phyloP scores from a whole-genome alignment of 2,888 invertebrate species.

The Alloplasta piceator region DNA sequence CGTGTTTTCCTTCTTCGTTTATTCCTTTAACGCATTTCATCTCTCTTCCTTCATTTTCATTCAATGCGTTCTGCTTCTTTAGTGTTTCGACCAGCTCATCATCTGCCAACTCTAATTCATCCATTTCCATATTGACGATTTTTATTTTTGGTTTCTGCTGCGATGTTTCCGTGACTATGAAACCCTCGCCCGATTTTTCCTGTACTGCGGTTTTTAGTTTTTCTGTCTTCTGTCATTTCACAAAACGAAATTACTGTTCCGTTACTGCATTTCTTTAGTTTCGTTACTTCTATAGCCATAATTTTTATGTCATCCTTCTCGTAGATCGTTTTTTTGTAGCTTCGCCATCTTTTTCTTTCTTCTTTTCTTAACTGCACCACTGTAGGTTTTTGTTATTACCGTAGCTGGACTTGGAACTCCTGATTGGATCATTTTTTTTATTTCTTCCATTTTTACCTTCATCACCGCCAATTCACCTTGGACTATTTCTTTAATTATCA shows the following conservation, averaged over 20 bases:
- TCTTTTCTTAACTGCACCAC: no score
- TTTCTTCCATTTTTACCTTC: slow-evolving; percentile 9
- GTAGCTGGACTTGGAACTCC: slow-evolving; percentile 4
- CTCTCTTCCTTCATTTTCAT: slow-evolving; percentile 29
- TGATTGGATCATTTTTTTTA: slow-evolving; percentile 38
- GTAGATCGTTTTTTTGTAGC: slow-evolving; percentile 49
- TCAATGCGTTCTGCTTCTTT: slow-evolving; percentile 28
- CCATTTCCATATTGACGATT: slow-evolving; percentile 34
- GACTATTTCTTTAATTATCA: no score
- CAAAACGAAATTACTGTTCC: slow-evolving; percentile 39
- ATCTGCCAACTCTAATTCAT: slow-evolving; percentile 28
- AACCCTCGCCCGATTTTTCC: slow-evolving; percentile 4
- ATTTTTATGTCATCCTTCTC: slow-evolving; percentile 55
- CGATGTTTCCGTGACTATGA: slow-evolving; percentile 16
- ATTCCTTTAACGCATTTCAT: slow-evolving; percentile 38
- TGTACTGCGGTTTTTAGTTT: slow-evolving; percentile 13
- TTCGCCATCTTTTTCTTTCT: slow-evolving; percentile 61
- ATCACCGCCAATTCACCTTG: neutral
- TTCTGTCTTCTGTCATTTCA: slow-evolving; percentile 25
- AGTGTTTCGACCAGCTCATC: slow-evolving; percentile 30
- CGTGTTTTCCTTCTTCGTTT: slow-evolving; percentile 11
- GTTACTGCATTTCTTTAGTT: slow-evolving; percentile 48
- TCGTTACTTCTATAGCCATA: slow-evolving; percentile 43
- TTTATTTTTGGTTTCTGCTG: slow-evolving; percentile 36
- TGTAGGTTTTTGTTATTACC: slow-evolving; percentile 19